Percentiles rank a stretch among this genome's conserved stretches.
Evolutionary conservation across 2,888 invertebrate species (phyloP).

Genomic region (Anorthoa munda): DNA sequence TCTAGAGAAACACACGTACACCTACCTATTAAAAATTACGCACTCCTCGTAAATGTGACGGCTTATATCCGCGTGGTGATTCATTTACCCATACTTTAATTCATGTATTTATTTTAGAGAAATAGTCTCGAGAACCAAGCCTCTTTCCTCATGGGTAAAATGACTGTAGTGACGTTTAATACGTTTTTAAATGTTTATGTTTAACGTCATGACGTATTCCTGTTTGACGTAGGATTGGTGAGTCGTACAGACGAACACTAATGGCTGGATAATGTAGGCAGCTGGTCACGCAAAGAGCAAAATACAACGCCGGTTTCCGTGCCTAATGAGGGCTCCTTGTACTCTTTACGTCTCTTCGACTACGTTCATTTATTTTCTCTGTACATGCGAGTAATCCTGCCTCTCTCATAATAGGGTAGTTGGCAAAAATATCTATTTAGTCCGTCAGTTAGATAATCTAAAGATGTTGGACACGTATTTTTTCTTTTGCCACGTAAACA

Average conservation of each 20-base stretch:
- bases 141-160: constrained; percentile 37
- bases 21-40: constrained; percentile 49
- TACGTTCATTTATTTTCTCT: constrained; percentile 70
- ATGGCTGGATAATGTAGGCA: constrained; percentile 82
- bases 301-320: constrained; percentile 75
- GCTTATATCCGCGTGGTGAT: constrained; percentile 45
- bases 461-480: no score
- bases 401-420: constrained; percentile 8
- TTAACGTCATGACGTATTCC: constrained; percentile 66
- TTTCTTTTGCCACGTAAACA: no score
- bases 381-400: constrained; percentile 61
- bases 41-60: constrained; percentile 29
- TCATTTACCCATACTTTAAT: constrained; percentile 40
- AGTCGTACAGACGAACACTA: constrained; percentile 72
- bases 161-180: constrained; percentile 11
- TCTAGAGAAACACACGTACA: constrained; percentile 37
- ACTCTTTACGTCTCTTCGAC: constrained; percentile 69
- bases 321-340: constrained; percentile 76
- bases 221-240: constrained; percentile 65
- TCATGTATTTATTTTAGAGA: constrained; percentile 18
- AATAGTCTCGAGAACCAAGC: constrained; percentile 6
- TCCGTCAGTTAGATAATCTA: no score
- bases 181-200: constrained; percentile 12
- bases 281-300: constrained; percentile 80
- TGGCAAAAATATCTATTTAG: no score